Base-by-base conservation (phyloP, 1,140 invertebrate genomes). In the Choristoneura fumiferana region DNA sequence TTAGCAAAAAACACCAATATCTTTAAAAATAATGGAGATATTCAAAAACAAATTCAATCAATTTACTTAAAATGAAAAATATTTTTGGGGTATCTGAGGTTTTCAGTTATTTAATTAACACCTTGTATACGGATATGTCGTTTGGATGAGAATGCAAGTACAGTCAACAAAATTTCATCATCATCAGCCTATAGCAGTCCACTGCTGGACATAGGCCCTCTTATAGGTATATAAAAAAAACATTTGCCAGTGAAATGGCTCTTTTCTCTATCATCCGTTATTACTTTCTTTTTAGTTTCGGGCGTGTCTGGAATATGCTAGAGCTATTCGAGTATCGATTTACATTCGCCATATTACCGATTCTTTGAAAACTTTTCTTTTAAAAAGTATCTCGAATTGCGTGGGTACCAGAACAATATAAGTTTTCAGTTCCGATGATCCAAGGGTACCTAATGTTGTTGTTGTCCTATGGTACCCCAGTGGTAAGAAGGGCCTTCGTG, bases 271-370 rank as follows among this genome's bases (percentile, higher is more conserved):
- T 17, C 43, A 12, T 10, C 22, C 22, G 43, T 22, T 49, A 49
- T 49, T 49, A 49, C 43, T 49, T 13, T 39, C 37, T 39, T 49
- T 49, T 49, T 29, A 49, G 43, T 49, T 43, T 18, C 14, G 43
- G 6, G 18, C 43, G 43, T 49, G 43, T 29, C 43, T 49, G 43
- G 43, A 49, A 49, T 49, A 29, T 49, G 17, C 18, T 17, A 15
- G 43, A 22, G 18, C 18, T 49, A 12, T 29, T 29, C 5, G 17
- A 29, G 17, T 49, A 49, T 49, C 43, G 43, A 49, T 49, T 43
- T 29, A 49, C 43, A 29, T n/a, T 29, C 43, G 22, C 43, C 17
- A 49, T 17, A 49, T 49, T 29, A 29, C 43, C 9, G 2, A 22
- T 49, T 43, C 39, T 17, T 43, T 43, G 22, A 3, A 18, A 43